Evolutionary conservation across 1,140 invertebrate genomes (phyloP).

Genomic region (Atta cephalotes): DNA sequence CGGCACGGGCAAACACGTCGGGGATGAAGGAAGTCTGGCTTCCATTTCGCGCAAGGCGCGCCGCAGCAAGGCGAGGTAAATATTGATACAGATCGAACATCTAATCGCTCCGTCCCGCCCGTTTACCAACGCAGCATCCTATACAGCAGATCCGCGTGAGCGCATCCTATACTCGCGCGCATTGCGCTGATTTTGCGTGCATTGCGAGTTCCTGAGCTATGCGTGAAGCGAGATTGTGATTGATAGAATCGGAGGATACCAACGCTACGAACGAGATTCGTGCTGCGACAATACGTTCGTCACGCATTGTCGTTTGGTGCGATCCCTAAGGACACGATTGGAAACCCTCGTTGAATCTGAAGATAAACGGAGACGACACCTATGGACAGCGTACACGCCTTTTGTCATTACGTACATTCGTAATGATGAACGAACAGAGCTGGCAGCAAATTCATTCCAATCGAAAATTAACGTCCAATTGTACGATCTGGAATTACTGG

Average conservation of each 20-base stretch:
- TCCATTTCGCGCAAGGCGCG: conserved; percentile 80
- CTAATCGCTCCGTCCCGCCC: conserved; percentile 78
- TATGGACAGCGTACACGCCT: not conserved
- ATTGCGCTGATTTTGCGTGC: not conserved
- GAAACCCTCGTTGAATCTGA: conserved; percentile 31
- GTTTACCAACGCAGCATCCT: conserved; percentile 79
- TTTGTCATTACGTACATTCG: conserved; percentile 32
- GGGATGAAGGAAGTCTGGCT: conserved; percentile 78
- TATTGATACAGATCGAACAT: conserved; percentile 82
- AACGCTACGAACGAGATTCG: not conserved
- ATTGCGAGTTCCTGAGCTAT: conserved; percentile 23
- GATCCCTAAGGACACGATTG: conserved; percentile 44
- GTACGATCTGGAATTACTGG: not conserved
- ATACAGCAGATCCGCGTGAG: conserved; percentile 44
- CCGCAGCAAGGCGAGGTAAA: conserved; percentile 78
- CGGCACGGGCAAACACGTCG: conserved; percentile 83
- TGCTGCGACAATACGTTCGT: conserved; percentile 69
- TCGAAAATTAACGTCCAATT: conserved; percentile 46
- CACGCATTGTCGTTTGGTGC: conserved; percentile 29
- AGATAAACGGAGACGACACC: conserved; percentile 34
- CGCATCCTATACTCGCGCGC: not conserved
- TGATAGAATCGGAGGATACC: conserved; percentile 54
- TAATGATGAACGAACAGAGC: not conserved
- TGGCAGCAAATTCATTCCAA: conserved; percentile 5
- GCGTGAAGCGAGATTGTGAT: conserved; percentile 57